These are phyloP conservation scores for Scophthalmus maximus DNA, from an alignment of 2,113 vertebrate species.

Conservation along the genomic window DNA sequence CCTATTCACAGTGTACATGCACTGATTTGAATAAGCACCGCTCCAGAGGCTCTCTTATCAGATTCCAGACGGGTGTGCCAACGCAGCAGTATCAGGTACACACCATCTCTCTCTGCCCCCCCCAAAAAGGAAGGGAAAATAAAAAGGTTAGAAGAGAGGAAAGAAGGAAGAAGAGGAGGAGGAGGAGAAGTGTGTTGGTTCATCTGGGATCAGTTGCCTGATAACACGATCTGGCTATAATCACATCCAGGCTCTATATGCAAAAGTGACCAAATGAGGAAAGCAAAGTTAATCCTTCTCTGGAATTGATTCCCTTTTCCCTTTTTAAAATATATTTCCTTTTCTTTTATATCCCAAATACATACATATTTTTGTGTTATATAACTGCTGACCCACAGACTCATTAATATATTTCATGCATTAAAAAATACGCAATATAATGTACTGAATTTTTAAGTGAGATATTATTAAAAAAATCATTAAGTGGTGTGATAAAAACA, in stretches of 20 bases:
- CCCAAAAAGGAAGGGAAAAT: constrained; percentile 26
- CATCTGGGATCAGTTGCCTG: constrained; percentile 66
- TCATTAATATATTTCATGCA: constrained; percentile 58
- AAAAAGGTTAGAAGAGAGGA: constrained; percentile 32
- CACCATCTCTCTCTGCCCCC: constrained; percentile 64
- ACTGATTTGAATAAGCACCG: constrained; percentile 82
- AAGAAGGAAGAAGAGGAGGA: constrained; percentile 15
- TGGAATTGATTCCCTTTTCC: constrained; percentile 44
- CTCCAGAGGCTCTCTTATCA: constrained; percentile 80
- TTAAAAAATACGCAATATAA: constrained; percentile 54
- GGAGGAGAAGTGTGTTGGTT: constrained; percentile 27
- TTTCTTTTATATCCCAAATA: constrained; percentile 21
- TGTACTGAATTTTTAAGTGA: constrained; percentile 62
- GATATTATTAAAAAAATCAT: constrained; percentile 69
- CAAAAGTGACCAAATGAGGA: constrained; percentile 63
- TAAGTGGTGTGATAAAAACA: constrained; percentile 68
- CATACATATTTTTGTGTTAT: constrained; percentile 40
- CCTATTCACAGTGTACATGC: constrained; percentile 80
- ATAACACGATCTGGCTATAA: constrained; percentile 64
- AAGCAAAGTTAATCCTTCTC: constrained; percentile 51
- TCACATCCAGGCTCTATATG: constrained; percentile 62
- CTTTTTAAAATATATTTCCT: constrained; percentile 3
- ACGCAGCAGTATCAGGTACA: constrained; percentile 79
- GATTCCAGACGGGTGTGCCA: constrained; percentile 79
- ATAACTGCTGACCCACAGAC: constrained; percentile 31